phyloP scores from a whole-genome alignment of 1,140 invertebrate genomes.

The Calephelis nemesis region DNA sequence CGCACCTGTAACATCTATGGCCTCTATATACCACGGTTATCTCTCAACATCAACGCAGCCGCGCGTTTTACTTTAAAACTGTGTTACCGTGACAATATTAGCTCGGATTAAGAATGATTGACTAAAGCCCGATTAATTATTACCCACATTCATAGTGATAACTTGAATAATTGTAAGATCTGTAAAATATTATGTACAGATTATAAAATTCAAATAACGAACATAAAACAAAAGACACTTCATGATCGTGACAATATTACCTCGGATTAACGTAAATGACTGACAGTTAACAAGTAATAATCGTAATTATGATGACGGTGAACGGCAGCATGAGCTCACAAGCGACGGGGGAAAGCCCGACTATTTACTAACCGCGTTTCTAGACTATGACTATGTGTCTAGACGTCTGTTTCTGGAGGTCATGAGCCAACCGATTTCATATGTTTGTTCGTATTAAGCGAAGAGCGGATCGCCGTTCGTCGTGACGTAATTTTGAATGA shows the following conservation, averaged over 20 bases:
- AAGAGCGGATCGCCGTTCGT: conserved; percentile 32
- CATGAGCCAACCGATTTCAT: conserved; percentile 66
- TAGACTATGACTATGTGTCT: conserved; percentile 73
- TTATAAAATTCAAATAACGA: too few relatives aligned
- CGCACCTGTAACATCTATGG: too few relatives aligned
- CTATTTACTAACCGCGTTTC: conserved; percentile 61
- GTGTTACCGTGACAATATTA: too few relatives aligned
- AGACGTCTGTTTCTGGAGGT: conserved; percentile 70
- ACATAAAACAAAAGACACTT: background rate
- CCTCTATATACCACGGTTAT: too few relatives aligned
- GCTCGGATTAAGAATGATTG: too few relatives aligned
- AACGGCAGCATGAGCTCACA: conserved; percentile 33
- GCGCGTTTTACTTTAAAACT: too few relatives aligned
- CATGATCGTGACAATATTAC: background rate
- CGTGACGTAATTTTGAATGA: conserved; percentile 57
- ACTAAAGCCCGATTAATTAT: too few relatives aligned
- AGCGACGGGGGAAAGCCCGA: conserved; percentile 55
- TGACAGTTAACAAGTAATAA: conserved; percentile 13
- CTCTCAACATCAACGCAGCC: too few relatives aligned
- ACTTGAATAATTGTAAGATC: background rate
- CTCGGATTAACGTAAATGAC: conserved; percentile 4
- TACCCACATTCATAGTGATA: too few relatives aligned
- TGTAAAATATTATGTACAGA: background rate
- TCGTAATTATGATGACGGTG: conserved; percentile 28
- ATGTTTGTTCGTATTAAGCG: conserved; percentile 53